These are phyloP conservation scores for Chrysomela aeneicollis DNA, from an alignment of 2,888 invertebrate species.

Conservation along the genomic window DNA sequence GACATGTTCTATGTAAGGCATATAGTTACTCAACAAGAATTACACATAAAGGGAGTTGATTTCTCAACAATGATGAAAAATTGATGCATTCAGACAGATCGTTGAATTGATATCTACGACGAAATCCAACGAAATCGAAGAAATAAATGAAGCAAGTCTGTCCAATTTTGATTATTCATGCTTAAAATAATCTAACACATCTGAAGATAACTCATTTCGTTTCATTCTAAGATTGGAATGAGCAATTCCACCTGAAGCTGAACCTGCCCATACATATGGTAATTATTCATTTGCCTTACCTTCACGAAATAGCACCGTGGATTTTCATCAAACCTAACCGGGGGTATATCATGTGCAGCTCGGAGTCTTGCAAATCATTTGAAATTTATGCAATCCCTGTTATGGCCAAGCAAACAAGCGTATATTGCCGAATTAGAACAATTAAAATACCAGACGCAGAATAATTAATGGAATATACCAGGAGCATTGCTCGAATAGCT, in stretches of 20 bases:
- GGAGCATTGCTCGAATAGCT: slow-evolving; percentile 16
- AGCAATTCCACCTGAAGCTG: neutral
- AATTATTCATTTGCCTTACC: slow-evolving; percentile 23
- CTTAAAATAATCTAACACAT: too few species aligned
- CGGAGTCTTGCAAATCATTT: slow-evolving; percentile 25
- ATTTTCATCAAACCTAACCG: slow-evolving; percentile 25
- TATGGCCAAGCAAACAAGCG: slow-evolving; percentile 22
- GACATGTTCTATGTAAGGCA: too few species aligned
- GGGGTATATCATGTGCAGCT: slow-evolving; percentile 25
- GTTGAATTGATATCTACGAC: too few species aligned
- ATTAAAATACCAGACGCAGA: slow-evolving; percentile 24
- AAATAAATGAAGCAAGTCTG: too few species aligned
- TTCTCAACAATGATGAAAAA: too few species aligned
- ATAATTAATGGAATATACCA: slow-evolving; percentile 20
- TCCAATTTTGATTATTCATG: too few species aligned
- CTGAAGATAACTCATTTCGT: too few species aligned
- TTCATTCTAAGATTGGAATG: neutral
- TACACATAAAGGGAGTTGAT: too few species aligned
- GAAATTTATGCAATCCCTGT: slow-evolving; percentile 27
- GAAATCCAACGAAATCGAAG: too few species aligned
- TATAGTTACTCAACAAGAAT: too few species aligned
- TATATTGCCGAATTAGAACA: slow-evolving; percentile 21
- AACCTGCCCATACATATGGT: slow-evolving; percentile 15
- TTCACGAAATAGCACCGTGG: slow-evolving; percentile 13
- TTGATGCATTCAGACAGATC: too few species aligned